Conservation (phyloP, 2,113 vertebrate species). For the Kryptolebias marmoratus region DNA sequence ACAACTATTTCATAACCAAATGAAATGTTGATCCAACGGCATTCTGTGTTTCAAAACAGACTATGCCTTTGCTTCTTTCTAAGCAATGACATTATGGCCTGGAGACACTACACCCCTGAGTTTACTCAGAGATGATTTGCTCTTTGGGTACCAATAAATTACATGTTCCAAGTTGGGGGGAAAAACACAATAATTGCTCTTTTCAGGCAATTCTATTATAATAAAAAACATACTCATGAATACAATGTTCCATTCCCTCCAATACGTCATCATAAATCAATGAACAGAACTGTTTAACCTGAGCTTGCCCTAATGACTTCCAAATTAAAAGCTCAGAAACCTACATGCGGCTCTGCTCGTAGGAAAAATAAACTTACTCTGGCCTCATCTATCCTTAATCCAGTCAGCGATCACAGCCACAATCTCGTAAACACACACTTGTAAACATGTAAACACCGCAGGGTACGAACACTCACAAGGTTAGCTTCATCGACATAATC, state of each 20-base stretch:
- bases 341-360: background rate
- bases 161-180: background rate
- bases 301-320: background rate
- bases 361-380: background rate
- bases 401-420: conserved; percentile 32
- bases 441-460: conserved; percentile 55
- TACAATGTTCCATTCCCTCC: background rate
- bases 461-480: conserved; percentile 42
- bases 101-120: background rate
- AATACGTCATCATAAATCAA: background rate
- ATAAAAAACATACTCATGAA: background rate
- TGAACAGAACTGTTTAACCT: background rate
- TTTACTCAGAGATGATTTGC: background rate
- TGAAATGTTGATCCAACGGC: background rate
- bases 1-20: background rate
- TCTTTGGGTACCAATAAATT: background rate
- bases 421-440: conserved; percentile 47
- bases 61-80: background rate
- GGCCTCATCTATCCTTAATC: conserved; percentile 26
- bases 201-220: background rate
- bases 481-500: conserved; percentile 46
- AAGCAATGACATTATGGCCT: background rate
- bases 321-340: background rate
- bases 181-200: background rate
- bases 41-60: background rate